These are phyloP conservation scores for Oryzias curvinotus DNA, from an alignment of 2,113 vertebrate species.

Conservation along the genomic window DNA sequence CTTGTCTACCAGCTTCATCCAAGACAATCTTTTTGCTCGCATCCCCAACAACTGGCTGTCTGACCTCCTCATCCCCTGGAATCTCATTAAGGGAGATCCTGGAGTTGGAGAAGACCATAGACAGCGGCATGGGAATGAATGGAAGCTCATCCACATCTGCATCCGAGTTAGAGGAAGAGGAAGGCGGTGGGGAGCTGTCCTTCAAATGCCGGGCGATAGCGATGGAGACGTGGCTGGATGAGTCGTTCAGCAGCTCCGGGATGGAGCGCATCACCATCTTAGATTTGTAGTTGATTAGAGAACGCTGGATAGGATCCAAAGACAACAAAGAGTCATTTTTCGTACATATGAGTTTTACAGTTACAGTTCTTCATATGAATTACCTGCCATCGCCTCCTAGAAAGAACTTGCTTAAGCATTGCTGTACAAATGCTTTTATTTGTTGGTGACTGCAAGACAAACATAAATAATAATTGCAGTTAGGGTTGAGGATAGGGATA, in stretches of 20 bases:
- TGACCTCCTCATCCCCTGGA: constrained; percentile 81
- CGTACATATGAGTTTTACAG: not conserved
- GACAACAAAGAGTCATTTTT: not conserved
- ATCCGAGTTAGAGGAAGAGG: constrained; percentile 91
- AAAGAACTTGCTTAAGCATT: constrained; percentile 88
- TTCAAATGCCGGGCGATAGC: constrained; percentile 86
- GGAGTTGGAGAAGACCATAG: constrained; percentile 87
- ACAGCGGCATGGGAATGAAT: constrained; percentile 89
- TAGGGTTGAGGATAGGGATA: no score
- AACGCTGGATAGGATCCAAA: constrained; percentile 77
- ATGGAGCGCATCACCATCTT: constrained; percentile 94
- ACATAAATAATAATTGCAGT: not conserved
- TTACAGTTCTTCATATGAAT: not conserved
- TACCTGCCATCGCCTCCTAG: constrained; percentile 93
- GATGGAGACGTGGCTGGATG: constrained; percentile 86
- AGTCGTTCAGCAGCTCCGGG: constrained; percentile 89
- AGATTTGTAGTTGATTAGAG: constrained; percentile 94
- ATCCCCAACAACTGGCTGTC: constrained; percentile 25
- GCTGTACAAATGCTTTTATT: constrained; percentile 88
- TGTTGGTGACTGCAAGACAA: constrained; percentile 81
- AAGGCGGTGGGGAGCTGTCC: constrained; percentile 81
- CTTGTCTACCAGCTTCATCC: constrained; percentile 25
- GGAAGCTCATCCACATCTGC: constrained; percentile 93
- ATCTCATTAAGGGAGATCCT: constrained; percentile 92
- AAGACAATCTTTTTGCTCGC: constrained; percentile 28